These are phyloP conservation scores for Euthynnus affinis DNA, from an alignment of 2,797 vertebrate genomes.

Conservation along the genomic window DNA sequence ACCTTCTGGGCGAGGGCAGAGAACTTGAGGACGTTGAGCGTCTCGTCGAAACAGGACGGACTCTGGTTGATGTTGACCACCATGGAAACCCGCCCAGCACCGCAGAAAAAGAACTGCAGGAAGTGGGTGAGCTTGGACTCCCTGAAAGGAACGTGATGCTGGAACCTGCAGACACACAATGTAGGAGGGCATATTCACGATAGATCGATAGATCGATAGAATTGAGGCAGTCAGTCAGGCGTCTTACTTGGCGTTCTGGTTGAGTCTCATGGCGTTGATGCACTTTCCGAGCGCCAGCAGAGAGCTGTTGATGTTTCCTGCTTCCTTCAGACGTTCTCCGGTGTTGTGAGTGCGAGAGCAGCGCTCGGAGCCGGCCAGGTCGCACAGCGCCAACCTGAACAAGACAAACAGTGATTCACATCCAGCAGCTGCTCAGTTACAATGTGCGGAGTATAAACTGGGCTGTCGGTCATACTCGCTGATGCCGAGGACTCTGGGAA, in stretches of 20 bases:
- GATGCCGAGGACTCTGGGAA: constrained; percentile 87
- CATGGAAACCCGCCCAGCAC: constrained; percentile 93
- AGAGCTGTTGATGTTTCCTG: constrained; percentile 95
- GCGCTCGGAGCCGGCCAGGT: constrained; percentile 95
- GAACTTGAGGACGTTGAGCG: constrained; percentile 95
- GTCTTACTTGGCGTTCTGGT: constrained; percentile 92
- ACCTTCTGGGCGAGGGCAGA: constrained; percentile 96
- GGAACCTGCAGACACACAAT: constrained; percentile 88
- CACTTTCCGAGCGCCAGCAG: constrained; percentile 94
- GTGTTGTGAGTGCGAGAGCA: constrained; percentile 91
- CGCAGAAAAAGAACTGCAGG: constrained; percentile 95
- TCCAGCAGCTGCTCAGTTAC: background rate
- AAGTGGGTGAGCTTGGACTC: constrained; percentile 98
- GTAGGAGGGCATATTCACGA: no score
- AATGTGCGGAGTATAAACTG: background rate
- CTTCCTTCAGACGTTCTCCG: constrained; percentile 93
- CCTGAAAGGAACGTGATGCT: constrained; percentile 93
- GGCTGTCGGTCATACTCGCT: constrained; percentile 90
- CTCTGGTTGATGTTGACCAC: constrained; percentile 94
- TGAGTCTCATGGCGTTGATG: constrained; percentile 90
- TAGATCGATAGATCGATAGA: no score
- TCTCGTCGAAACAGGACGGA: constrained; percentile 91
- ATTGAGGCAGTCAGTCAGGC: no score
- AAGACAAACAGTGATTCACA: background rate
- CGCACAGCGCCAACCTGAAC: constrained; percentile 90